Base-by-base conservation (phyloP, 2,888 invertebrate genomes). In the Amiota communis region DNA sequence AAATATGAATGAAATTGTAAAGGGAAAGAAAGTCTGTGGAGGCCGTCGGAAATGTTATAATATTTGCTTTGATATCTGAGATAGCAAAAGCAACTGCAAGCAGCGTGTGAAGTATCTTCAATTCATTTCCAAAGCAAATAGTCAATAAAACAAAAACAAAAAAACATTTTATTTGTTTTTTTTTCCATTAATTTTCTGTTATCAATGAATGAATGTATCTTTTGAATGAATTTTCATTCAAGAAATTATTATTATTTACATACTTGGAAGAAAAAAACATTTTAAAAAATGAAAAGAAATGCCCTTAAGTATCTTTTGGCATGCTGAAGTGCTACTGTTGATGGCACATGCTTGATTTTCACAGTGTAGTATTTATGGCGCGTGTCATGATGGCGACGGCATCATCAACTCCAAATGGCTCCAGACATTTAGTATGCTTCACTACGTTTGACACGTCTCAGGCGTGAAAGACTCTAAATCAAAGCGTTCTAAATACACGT, bases 401-500 rank as follows among this genome's bases (percentile, higher is more conserved):
- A 20, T 17, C 17, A 59, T 59, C 59, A 20, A 20, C 9, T 20
- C 17, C 71, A 23, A 63, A 36, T 49, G 61, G 17, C 71, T 64
- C 36, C 64, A 71, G 63, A 65, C 74, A 71, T 70, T 70, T 71
- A 70, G n/a, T 49, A 64, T 71, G 79, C 79, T 75, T 76, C 82
- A 80, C 23, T 82, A 77, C 76, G n/a, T 46, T 67, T 75, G 78
- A 81, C 83, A 81, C 83, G 86, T 80, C 79, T 77, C 83, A 78
- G 80, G 79, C 79, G 81, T 79, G 77, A 83, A 85, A 74, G 63
- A 70, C 67, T 53, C 57, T 47, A 56, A 72, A 71, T 65, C 73
- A 70, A 51, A 70, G 49, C 48, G 13, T 56, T 20, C 48, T 15
- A 71, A 8, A 11, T 15, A 8, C 17, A 59, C 36, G 6, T 36